Conservation (phyloP, 1,140 invertebrate genomes). For the Drosophila elegans region DNA sequence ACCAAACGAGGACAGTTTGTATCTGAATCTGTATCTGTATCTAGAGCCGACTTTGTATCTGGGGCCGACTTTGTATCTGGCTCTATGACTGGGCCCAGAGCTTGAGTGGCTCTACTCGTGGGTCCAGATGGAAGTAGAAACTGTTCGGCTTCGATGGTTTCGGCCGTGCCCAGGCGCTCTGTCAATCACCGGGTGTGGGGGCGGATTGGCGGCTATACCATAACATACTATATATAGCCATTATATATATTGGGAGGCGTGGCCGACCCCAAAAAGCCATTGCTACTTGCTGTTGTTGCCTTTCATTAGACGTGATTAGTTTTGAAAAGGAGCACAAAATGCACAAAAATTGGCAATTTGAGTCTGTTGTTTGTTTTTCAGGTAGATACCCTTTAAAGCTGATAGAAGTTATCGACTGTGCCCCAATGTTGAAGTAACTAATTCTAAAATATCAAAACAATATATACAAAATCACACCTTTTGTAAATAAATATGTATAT, state of each 20-base stretch:
- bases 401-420: background rate
- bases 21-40: conserved; percentile 1
- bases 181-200: conserved; percentile 63
- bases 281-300: conserved; percentile 48
- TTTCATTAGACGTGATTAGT: conserved; percentile 81
- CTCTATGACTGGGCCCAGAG: conserved; percentile 1
- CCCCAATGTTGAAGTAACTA: background rate
- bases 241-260: conserved; percentile 29
- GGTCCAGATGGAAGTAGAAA: conserved; percentile 31
- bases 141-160: conserved; percentile 57
- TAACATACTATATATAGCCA: background rate
- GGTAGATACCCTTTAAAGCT: background rate
- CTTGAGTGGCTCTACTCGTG: conserved; percentile 1
- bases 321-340: conserved; percentile 61
- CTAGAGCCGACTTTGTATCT: background rate
- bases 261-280: conserved; percentile 66
- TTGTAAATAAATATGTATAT: too few relatives aligned
- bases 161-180: conserved; percentile 63
- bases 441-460: background rate
- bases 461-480: too few relatives aligned
- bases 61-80: conserved; percentile 14
- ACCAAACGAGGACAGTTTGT: conserved; percentile 68
- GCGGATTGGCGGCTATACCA: conserved; percentile 12
- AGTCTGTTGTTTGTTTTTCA: conserved; percentile 41
- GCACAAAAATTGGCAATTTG: conserved; percentile 59